Conservation (phyloP, 2,888 invertebrate species). For the Metacarcinus magister region DNA sequence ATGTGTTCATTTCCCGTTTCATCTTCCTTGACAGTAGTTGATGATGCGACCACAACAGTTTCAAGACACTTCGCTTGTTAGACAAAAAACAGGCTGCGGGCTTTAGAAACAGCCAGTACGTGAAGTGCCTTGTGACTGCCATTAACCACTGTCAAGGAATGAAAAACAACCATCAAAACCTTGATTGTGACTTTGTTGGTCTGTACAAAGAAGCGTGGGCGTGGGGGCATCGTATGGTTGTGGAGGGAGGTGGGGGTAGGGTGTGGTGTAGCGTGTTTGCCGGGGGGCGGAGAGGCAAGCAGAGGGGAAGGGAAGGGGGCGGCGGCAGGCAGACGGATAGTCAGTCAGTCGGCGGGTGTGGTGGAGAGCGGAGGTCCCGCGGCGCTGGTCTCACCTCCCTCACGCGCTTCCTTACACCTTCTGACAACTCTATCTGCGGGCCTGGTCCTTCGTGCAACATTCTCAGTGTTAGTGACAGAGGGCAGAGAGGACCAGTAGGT, state of each 20-base stretch:
- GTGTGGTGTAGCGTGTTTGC: constrained; percentile 5
- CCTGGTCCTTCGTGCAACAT: neutral
- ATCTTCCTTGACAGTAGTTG: neutral
- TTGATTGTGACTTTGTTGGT: neutral
- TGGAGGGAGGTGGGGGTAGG: neutral
- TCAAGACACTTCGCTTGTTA: too few relatives aligned
- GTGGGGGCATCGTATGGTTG: neutral
- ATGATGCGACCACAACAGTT: neutral
- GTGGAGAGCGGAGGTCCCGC: constrained; percentile 40
- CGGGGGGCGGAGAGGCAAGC: neutral
- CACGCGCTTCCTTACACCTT: neutral
- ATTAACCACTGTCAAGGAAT: neutral
- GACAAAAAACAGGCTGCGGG: too few relatives aligned
- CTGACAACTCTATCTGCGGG: neutral
- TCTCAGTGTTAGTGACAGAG: neutral
- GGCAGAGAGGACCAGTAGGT: neutral
- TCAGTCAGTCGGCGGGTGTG: constrained; percentile 50
- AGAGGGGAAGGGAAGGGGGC: neutral
- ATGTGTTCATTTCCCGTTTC: neutral
- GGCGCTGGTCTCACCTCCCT: neutral
- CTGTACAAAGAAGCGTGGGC: neutral
- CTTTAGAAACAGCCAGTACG: neutral
- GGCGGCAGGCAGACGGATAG: neutral
- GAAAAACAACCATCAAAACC: neutral
- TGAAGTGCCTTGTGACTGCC: neutral